phyloP scores from a whole-genome alignment of 1,140 invertebrate genomes.

The Drosophila baimaii region DNA sequence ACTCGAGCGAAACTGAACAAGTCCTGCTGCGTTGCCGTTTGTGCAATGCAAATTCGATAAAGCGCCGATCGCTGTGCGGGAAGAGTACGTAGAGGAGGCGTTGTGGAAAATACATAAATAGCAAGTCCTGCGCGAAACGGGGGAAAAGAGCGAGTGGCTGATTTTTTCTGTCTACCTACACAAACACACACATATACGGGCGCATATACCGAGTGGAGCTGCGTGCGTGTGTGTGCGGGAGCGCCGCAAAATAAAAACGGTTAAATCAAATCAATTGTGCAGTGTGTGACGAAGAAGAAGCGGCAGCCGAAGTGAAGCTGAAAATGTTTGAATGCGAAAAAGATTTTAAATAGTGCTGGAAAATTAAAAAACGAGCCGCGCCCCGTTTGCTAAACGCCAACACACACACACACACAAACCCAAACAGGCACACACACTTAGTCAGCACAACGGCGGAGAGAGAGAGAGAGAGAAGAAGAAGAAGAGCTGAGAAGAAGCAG shows the following conservation, averaged over 20 bases:
- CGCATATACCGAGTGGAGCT: constrained; percentile 48
- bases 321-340: constrained; percentile 24
- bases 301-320: constrained; percentile 27
- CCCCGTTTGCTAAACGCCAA: constrained; percentile 67
- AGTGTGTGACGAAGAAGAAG: constrained; percentile 21
- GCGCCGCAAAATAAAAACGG: constrained; percentile 38
- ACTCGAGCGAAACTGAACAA: constrained; percentile 51
- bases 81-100: constrained; percentile 62
- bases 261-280: constrained; percentile 28
- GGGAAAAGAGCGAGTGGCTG: constrained; percentile 70
- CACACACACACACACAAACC: constrained; percentile 44
- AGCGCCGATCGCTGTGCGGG: constrained; percentile 56
- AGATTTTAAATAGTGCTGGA: constrained; percentile 36
- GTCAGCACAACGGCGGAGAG: constrained; percentile 13
- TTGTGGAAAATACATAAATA: constrained; percentile 32
- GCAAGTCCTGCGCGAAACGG: constrained; percentile 40
- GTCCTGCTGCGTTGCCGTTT: constrained; percentile 51
- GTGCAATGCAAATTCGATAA: constrained; percentile 63
- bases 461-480: constrained; percentile 32
- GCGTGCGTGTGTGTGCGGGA: constrained; percentile 50
- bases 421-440: constrained; percentile 44
- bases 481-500: constrained; percentile 36
- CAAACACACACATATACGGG: constrained; percentile 66
- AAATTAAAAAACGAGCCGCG: constrained; percentile 68
- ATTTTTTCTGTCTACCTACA: constrained; percentile 81